Conservation (phyloP, 2,888 invertebrate species). For the Resseliella maxima region DNA sequence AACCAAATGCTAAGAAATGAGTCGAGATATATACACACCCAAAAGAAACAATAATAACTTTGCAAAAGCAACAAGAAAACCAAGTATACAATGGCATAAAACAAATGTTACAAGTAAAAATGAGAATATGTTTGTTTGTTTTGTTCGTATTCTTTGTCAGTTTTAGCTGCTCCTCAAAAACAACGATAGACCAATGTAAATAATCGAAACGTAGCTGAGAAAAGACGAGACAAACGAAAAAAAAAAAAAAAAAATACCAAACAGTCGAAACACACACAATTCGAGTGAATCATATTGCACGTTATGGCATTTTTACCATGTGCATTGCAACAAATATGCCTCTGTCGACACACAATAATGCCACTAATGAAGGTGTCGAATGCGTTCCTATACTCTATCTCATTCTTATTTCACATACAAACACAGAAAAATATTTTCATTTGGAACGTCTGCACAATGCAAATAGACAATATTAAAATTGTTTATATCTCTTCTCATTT, state of each 20-base stretch:
- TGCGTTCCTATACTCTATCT: background rate
- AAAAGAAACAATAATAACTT: background rate
- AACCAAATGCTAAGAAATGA: background rate
- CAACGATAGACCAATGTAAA: constrained; percentile 1
- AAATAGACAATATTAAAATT: background rate
- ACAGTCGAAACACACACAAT: background rate
- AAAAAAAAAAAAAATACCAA: background rate
- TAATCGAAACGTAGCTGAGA: background rate
- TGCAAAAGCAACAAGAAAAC: background rate
- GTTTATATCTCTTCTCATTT: background rate
- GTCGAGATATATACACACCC: background rate
- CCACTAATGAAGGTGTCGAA: constrained; percentile 48
- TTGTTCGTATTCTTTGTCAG: background rate
- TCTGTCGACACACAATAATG: background rate
- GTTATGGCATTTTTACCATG: constrained; percentile 26
- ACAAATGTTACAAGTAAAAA: constrained; percentile 43
- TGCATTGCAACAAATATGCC: background rate
- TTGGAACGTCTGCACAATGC: background rate
- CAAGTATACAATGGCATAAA: constrained; percentile 3
- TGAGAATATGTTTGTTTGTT: constrained; percentile 40
- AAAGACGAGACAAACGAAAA: background rate
- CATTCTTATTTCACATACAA: background rate
- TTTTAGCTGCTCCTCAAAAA: background rate
- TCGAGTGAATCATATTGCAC: constrained; percentile 39
- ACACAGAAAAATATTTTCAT: constrained; percentile 2